Evolutionary conservation across 2,888 invertebrate species (phyloP).

Genomic region (Periphyllus acericola): DNA sequence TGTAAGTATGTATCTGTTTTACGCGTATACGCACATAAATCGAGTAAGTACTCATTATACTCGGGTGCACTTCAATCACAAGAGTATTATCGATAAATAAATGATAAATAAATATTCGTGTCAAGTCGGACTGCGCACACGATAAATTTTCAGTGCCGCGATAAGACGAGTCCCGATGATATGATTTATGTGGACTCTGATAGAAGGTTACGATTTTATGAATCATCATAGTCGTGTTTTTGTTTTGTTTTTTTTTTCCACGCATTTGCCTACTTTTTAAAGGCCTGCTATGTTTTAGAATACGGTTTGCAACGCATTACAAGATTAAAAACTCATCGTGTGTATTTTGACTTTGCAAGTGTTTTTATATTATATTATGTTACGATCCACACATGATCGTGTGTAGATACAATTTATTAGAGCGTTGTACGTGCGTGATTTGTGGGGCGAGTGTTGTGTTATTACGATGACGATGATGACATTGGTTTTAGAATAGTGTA

Average conservation of each 20-base stretch:
- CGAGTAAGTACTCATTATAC: background rate
- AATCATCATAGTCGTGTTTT: background rate
- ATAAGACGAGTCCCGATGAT: background rate
- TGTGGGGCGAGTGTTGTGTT: background rate
- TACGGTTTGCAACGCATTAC: background rate
- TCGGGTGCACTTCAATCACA: constrained; percentile 17
- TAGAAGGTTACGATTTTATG: constrained; percentile 26
- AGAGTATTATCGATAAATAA: background rate
- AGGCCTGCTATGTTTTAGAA: background rate
- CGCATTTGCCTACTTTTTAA: background rate
- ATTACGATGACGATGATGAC: background rate
- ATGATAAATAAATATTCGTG: constrained; percentile 12
- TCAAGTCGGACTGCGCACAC: background rate
- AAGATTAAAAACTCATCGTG: background rate
- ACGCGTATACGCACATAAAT: background rate
- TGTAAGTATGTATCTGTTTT: background rate
- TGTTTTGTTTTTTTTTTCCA: constrained; percentile 2
- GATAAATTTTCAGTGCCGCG: background rate
- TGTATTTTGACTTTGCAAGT: background rate
- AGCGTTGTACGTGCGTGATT: background rate
- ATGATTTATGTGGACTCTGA: constrained; percentile 15
- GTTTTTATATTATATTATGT: background rate
- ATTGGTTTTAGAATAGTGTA: background rate
- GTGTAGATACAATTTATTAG: background rate
- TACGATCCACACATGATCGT: background rate